Evolutionary conservation across 2,888 invertebrate species (phyloP), one percentile per base, ranked within the genome.

Genomic region (Nematopogon swammerdamellus): DNA sequence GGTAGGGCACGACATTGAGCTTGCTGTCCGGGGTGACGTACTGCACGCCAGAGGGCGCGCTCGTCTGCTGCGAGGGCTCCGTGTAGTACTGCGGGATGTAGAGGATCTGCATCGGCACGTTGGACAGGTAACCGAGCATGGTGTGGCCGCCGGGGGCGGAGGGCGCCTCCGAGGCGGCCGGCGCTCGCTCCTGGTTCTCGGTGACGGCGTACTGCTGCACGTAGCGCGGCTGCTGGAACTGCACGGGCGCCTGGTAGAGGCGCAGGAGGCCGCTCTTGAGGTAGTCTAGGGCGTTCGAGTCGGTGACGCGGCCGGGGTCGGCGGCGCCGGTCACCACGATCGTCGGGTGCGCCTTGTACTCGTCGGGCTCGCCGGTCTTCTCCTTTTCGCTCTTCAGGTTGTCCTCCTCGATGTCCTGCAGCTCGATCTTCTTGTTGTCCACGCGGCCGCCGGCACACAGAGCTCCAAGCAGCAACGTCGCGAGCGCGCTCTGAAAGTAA

Each of bases 381-480:
- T 73, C 72, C 54, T 76, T 74, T 64, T 87, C 86, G 56, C 80
- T 82, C 48, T 82, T 81, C 49, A 86, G 65, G 59, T 86, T 88
- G 59, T 89, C 89, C 30, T 83, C 81, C 62, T 91, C 89, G 54
- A 90, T 87, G 65, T 90, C 90, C 63, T 89, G 87, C 46, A 90
- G 70, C 56, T 87, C 84, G 51, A 88, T 81, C 67, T 87, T 87
- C 62, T 84, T 82, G 50, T 86, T 84, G 44, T 72, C 75, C 57
- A 60, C 59, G 46, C 70, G 82, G 52, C 54, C 55, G 19, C 60
- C 54, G 2, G 63, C 65, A 45, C 64, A 54, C 36, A 70, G 54
- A 50, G 56, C 61, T 53, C 76, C 55, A 49, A 73, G 60, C 49
- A 72, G 64, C 58, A 70, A 10, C 47, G 49, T 29, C 6, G 47